These are phyloP conservation scores for Philypnodon macrostomus DNA, from an alignment of 2,797 vertebrate species.

Conservation along the genomic window DNA sequence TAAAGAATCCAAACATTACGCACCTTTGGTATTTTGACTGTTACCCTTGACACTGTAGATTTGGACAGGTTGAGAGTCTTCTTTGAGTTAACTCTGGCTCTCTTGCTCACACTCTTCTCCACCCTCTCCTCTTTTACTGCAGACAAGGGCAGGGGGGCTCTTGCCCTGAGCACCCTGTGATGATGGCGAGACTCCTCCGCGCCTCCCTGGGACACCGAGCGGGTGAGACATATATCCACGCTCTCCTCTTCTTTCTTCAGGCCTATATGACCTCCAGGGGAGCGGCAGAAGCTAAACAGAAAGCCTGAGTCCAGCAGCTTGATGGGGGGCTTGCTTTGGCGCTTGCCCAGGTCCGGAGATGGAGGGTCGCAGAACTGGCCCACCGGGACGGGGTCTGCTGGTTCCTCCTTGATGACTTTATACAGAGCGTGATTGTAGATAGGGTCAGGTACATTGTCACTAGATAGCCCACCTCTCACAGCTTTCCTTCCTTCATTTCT, in stretches of 20 bases:
- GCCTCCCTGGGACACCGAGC: conserved; percentile 64
- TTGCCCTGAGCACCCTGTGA: conserved; percentile 53
- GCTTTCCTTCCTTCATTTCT: conserved; percentile 34
- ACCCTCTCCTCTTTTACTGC: conserved; percentile 62
- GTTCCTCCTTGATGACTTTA: conserved; percentile 81
- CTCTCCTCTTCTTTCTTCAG: conserved; percentile 81
- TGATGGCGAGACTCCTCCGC: conserved; percentile 32
- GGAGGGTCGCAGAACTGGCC: conserved; percentile 62
- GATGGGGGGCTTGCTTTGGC: conserved; percentile 82
- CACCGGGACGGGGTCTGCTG: conserved; percentile 74
- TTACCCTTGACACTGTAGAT: conserved; percentile 36
- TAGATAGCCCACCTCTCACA: conserved; percentile 38
- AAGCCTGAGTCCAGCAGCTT: conserved; percentile 82
- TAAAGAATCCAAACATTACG: background rate
- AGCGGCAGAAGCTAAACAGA: conserved; percentile 79
- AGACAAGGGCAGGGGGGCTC: conserved; percentile 38
- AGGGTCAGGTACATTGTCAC: conserved; percentile 45
- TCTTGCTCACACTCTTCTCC: conserved; percentile 52
- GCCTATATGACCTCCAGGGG: conserved; percentile 58
- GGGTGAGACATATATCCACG: conserved; percentile 77
- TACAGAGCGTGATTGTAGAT: conserved; percentile 74
- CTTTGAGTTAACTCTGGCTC: conserved; percentile 28
- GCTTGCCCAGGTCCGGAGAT: conserved; percentile 76
- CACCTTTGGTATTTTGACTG: conserved; percentile 59
- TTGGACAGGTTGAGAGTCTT: conserved; percentile 25